phyloP scores from a whole-genome alignment of 1,140 invertebrate species.

The Odontomachus brunneus region DNA sequence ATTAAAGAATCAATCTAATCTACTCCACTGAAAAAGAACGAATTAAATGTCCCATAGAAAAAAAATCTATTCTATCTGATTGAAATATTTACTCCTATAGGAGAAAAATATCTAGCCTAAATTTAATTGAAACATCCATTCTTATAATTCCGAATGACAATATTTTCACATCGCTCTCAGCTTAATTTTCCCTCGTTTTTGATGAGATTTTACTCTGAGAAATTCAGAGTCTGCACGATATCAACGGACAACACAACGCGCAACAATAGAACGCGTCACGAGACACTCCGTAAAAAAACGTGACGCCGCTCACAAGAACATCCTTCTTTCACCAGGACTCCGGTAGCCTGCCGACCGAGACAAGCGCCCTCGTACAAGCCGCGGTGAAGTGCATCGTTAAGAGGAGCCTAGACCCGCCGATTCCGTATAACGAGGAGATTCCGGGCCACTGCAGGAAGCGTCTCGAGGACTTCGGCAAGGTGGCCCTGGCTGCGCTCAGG shows the following conservation, averaged over 20 bases:
- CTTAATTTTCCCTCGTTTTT: too few species aligned
- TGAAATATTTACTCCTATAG: too few species aligned
- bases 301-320: not conserved
- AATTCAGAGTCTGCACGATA: too few species aligned
- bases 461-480: slow-evolving; percentile 85
- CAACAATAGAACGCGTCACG: not conserved
- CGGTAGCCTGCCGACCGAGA: slow-evolving; percentile 76
- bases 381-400: slow-evolving; percentile 84
- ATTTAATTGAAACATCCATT: too few species aligned
- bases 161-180: too few species aligned
- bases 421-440: slow-evolving; percentile 80
- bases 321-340: slow-evolving; percentile 72
- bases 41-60: too few species aligned
- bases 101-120: too few species aligned
- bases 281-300: not conserved
- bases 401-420: slow-evolving; percentile 78
- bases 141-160: too few species aligned
- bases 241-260: not conserved
- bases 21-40: too few species aligned
- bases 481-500: slow-evolving; percentile 83
- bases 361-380: slow-evolving; percentile 82
- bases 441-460: slow-evolving; percentile 84
- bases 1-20: too few species aligned
- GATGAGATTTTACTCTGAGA: too few species aligned
- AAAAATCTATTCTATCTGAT: too few species aligned